Percentiles rank a stretch among this genome's conserved stretches.
phyloP scores from a whole-genome alignment of 1,140 invertebrate species.

The Olivierus martensii region DNA sequence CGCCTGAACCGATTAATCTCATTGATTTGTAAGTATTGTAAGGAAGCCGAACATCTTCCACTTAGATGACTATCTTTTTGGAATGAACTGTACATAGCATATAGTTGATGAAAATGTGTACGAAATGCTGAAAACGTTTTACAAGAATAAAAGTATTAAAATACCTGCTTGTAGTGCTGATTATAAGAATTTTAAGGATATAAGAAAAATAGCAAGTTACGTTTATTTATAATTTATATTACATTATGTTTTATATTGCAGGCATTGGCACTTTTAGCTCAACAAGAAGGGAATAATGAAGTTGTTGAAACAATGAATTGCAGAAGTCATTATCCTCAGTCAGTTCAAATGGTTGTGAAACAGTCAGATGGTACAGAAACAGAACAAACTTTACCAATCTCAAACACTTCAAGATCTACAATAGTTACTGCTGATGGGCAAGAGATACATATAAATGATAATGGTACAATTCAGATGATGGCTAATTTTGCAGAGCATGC shows the following conservation, averaged over 20 bases:
- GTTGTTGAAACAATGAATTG: neutral
- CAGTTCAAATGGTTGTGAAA: conserved; percentile 15
- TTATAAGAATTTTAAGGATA: too few relatives aligned
- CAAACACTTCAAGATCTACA: conserved; percentile 3
- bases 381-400: conserved; percentile 13
- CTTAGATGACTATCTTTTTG: too few relatives aligned
- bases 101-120: too few relatives aligned
- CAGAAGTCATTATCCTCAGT: conserved; percentile 1
- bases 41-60: too few relatives aligned
- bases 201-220: too few relatives aligned
- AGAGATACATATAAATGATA: conserved; percentile 16
- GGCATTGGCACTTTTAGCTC: conserved; percentile 4
- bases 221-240: too few relatives aligned
- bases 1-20: too few relatives aligned
- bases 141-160: too few relatives aligned
- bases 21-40: too few relatives aligned
- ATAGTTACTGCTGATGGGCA: conserved; percentile 17
- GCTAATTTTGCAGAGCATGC: conserved; percentile 26
- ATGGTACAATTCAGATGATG: conserved; percentile 23
- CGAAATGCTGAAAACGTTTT: too few relatives aligned
- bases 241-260: neutral
- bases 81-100: too few relatives aligned
- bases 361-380: conserved; percentile 17
- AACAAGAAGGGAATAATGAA: conserved; percentile 1
- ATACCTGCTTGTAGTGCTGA: too few relatives aligned